Evolutionary conservation across 1,140 invertebrate species (phyloP), one percentile per base, ranked within the genome.

Genomic region (Trichogramma pretiosum): DNA sequence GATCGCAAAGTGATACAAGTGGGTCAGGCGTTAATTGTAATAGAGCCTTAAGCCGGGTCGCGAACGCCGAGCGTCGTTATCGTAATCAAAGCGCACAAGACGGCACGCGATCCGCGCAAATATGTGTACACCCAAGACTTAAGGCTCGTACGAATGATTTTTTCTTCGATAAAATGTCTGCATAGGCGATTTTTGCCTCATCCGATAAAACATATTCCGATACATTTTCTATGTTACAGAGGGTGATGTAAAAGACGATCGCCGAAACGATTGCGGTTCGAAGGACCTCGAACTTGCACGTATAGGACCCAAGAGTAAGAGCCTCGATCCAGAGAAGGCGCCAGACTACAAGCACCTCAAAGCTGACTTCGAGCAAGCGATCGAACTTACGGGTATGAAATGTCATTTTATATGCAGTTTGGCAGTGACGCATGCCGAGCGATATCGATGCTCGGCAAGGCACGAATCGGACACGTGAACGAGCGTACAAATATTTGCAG

Each of bases 331-430:
- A 38, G 68, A 71, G 53, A 70, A 68, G 62, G 70, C 63, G 59
- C 65, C 65, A 38, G 68, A 71, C 52, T 67, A 66, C 59, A 72
- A 64, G 59, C 49, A 58, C 52, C 76, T 83, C 60, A 83, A 83
- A 67, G 84, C 83, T 67, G 85, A 87, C 62, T 89, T 89, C 58
- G 86, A 89, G 67, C 77, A 78, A 60, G 86, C 86, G 53, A 87
- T 89, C 60, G 84, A 87, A 77, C 71, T 84, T 72, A 77, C 83
- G 56, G 77, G 80, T 81, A 62, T 74, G 59, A n/a, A n/a, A n/a
- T n/a, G n/a, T n/a, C n/a, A n/a, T n/a, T n/a, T n/a, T n/a, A n/a
- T n/a, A n/a, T n/a, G n/a, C n/a, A n/a, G n/a, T n/a, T n/a, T n/a
- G n/a, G n/a, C n/a, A n/a, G n/a, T n/a, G n/a, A n/a, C n/a, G n/a